Percentiles rank a stretch among this genome's conserved stretches.
Evolutionary conservation across 2,113 vertebrate genomes (phyloP).

Genomic region (Dromaius novaehollandiae): DNA sequence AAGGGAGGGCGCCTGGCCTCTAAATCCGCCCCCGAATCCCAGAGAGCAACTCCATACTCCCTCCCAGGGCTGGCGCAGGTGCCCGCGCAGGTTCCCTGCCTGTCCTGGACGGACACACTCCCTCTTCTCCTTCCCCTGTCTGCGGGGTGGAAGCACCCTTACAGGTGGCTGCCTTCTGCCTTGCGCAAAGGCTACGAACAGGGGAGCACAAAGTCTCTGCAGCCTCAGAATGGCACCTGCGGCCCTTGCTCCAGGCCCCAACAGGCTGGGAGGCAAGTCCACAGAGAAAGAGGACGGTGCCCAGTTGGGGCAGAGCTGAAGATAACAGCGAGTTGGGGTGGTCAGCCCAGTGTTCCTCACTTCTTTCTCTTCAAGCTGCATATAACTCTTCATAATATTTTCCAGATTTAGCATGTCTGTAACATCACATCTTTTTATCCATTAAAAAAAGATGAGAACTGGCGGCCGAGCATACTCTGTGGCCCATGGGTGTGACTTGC

Average conservation of each 20-base stretch:
- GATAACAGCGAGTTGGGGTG: fast-evolving
- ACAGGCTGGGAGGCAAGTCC: neutral
- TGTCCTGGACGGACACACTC: too few relatives aligned
- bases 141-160: neutral
- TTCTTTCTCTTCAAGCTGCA: fast-evolving
- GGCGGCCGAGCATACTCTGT: fast-evolving
- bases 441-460: neutral
- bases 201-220: neutral
- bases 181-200: neutral
- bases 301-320: neutral
- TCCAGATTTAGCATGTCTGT: neutral
- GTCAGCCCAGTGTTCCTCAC: fast-evolving
- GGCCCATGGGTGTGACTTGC: fast-evolving
- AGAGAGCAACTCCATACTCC: too few relatives aligned
- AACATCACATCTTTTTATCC: neutral
- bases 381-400: neutral
- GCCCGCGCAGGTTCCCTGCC: too few relatives aligned
- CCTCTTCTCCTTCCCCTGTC: too few relatives aligned
- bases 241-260: too few relatives aligned
- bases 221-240: neutral
- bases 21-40: too few relatives aligned
- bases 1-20: too few relatives aligned
- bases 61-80: too few relatives aligned
- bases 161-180: neutral
- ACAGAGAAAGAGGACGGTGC: fast-evolving